Evolutionary conservation across 2,113 vertebrate genomes (phyloP).

Genomic region (Dromas ardeola): DNA sequence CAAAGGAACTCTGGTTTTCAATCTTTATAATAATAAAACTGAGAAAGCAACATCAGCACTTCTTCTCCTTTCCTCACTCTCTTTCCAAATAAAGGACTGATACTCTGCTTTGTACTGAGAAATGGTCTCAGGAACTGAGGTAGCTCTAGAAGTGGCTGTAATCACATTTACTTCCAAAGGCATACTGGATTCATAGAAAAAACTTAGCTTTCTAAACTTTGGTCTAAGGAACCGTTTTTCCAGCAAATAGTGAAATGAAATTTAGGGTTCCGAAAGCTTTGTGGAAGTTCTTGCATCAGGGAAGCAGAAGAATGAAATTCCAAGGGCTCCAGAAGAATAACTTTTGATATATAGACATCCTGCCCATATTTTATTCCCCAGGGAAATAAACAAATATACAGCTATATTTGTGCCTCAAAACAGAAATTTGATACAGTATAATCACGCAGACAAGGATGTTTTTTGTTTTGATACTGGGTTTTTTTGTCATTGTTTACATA

Average conservation of each 20-base stretch:
- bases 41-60: background rate
- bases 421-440: background rate
- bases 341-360: background rate
- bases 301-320: background rate
- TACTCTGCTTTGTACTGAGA: background rate
- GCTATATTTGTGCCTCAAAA: background rate
- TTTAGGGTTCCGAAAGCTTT: background rate
- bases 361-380: background rate
- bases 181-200: background rate
- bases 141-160: background rate
- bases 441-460: background rate
- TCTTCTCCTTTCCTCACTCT: background rate
- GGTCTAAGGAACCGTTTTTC: background rate
- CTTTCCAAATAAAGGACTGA: background rate
- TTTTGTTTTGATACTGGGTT: background rate
- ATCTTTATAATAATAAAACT: background rate
- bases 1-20: background rate
- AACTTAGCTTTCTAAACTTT: background rate
- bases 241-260: background rate
- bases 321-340: background rate
- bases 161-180: background rate
- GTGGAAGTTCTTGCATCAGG: background rate
- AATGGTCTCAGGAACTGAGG: background rate
- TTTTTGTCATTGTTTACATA: background rate
- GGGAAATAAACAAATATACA: background rate